phyloP scores from a whole-genome alignment of 2,888 invertebrate genomes.

The Alloscopus bannaensis region DNA sequence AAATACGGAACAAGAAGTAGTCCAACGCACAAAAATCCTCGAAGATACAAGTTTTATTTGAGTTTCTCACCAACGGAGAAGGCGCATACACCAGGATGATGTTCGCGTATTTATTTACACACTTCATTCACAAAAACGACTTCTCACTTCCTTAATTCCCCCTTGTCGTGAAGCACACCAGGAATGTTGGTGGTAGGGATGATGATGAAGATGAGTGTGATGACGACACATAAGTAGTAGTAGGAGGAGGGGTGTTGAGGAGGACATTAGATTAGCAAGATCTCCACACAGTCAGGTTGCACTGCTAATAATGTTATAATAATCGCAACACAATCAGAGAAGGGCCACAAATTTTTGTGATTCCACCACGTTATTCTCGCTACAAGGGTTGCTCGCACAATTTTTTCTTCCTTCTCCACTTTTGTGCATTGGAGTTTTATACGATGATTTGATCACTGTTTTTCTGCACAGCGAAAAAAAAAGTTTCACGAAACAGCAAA shows the following conservation, averaged over 20 bases:
- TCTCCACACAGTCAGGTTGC: no score
- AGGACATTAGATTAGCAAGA: constrained; percentile 39
- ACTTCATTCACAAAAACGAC: constrained; percentile 53
- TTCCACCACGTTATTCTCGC: no score
- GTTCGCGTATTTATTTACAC: constrained; percentile 29
- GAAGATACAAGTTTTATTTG: constrained; percentile 37
- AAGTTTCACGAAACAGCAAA: constrained; percentile 21
- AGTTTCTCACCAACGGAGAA: constrained; percentile 16
- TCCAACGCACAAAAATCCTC: constrained; percentile 27
- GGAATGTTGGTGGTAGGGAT: constrained; percentile 23
- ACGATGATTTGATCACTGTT: no score
- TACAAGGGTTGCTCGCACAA: no score
- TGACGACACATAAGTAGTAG: constrained; percentile 23
- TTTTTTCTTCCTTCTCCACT: constrained; percentile 25
- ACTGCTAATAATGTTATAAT: no score
- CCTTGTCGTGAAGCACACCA: constrained; percentile 36
- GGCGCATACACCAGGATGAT: constrained; percentile 17
- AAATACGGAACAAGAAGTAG: constrained; percentile 51
- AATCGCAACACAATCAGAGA: no score
- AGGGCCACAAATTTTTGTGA: no score
- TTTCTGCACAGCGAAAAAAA: no score
- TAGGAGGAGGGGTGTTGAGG: constrained; percentile 30
- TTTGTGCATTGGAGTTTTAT: no score
- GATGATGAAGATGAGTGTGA: constrained; percentile 17
- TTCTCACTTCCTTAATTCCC: constrained; percentile 60